Base-by-base conservation (phyloP, 2,888 invertebrate genomes). In the Caenorhabditis sp. region DNA sequence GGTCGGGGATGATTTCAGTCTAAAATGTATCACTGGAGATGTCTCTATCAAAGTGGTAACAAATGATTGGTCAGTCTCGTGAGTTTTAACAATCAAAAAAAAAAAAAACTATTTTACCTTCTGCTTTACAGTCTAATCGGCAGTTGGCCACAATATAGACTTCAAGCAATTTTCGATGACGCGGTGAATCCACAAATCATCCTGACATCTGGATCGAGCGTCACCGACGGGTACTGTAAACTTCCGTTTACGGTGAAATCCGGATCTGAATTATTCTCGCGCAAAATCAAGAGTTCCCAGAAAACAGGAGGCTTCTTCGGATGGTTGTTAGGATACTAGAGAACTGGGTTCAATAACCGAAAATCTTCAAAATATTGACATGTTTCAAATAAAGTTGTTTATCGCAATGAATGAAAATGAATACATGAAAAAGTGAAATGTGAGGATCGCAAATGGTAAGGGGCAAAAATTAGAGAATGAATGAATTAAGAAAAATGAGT, bases 401-500 rank as follows among this genome's bases (percentile, higher is more conserved):
- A 21, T 25, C 17, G 20, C 25, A 14, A 4, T 23, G 1, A 56
- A n/a, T 43, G 17, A 8, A 25, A 38, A 56, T 43, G 43, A 43
- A 43, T 17, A 43, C 17, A 17, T 17, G 17, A 43, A 43, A 10
- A 43, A 43, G 17, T 38, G 4, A 31, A 4, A 23, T 43, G 57
- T 14, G 57, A 17, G 52, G 21, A 52, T 52, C 20, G 52, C 21
- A 52, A 23, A 3, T 23, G 52, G 20, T 52, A n/a, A 52, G 23
- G 26, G 23, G 36, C n/a, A 49, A 50, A 31, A 23, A 49, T 20
- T 23, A 52, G 26, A 61, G 23, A 59, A 59, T 21, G 38, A 58
- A 59, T 20, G 49, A 36, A 60, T 50, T 62, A 36, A 58, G 49
- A 62, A 27, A 57, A 64, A 49, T 23, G 10, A 54, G 20, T 83